These are phyloP conservation scores for Petromus typicus DNA, from an alignment of 2,113 vertebrate genomes.

Conservation along the genomic window DNA sequence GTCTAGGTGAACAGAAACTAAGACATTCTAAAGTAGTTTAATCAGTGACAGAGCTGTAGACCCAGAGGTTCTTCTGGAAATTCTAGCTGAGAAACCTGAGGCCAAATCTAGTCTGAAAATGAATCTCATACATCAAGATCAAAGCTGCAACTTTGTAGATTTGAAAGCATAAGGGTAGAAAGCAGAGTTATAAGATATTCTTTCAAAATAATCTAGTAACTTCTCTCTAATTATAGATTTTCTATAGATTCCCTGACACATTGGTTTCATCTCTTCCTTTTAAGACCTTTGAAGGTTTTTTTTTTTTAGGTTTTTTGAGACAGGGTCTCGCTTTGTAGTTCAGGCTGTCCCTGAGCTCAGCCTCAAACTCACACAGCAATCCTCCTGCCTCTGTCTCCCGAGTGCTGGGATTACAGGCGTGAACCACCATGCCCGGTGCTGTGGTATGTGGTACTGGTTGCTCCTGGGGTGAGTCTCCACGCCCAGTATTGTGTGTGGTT, in stretches of 20 bases:
- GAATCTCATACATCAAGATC: constrained; percentile 45
- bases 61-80: constrained; percentile 28
- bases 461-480: no score
- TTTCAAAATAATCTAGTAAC: constrained; percentile 28
- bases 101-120: constrained; percentile 58
- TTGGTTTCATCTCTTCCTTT: constrained; percentile 15
- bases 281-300: constrained; percentile 50
- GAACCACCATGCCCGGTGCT: no score
- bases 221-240: constrained; percentile 26
- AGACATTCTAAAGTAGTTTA: constrained; percentile 44
- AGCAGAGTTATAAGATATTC: constrained; percentile 29
- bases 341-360: no score
- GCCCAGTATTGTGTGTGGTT: no score
- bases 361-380: no score
- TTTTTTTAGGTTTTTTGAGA: no score
- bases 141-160: constrained; percentile 22
- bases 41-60: constrained; percentile 7
- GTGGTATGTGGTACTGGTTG: no score
- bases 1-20: constrained; percentile 50
- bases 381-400: no score
- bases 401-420: no score
- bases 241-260: not conserved
- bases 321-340: no score
- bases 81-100: constrained; percentile 27
- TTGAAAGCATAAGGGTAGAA: constrained; percentile 51